Evolutionary conservation across 2,888 invertebrate species (phyloP), one percentile per base, ranked within the genome.

Genomic region (Caenorhabditis uteleia): DNA sequence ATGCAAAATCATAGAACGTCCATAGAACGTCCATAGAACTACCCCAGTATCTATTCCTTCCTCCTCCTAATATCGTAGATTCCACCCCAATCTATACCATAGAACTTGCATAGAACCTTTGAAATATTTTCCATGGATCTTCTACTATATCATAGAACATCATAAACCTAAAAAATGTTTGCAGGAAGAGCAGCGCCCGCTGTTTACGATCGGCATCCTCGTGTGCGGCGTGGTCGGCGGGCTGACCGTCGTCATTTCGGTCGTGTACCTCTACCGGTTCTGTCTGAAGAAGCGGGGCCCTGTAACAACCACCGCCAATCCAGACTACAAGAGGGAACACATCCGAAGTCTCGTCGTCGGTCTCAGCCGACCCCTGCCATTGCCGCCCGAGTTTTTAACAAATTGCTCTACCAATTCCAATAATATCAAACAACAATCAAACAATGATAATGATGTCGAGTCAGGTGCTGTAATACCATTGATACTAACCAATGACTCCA

Each of bases 151-250:
- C n/a, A n/a, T n/a, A n/a, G n/a, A n/a, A n/a, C n/a, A n/a, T n/a
- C n/a, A n/a, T n/a, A n/a, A n/a, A n/a, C n/a, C n/a, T n/a, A n/a
- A n/a, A n/a, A n/a, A 8, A 51, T 21, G 14, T 39, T 43, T 43
- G n/a, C 66, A 71, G 71, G 71, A 71, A 65, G 68, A 68, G 51
- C 68, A 70, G 44, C 74, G 74, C 59, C 74, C 74, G 54, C 68
- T 74, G 74, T 74, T 74, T 64, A 74, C 74, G 40, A 75, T 75
- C 70, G 64, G 62, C 43, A 69, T 77, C 26, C 70, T 75, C 56
- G 68, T 77, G 40, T 68, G 66, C 58, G 77, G 77, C 61, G 77
- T 77, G 68, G 75, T 74, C 75, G 77, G 77, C 57, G 77, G 75
- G 54, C 64, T 77, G 64, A 60, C 68, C 66, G 70, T 74, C 60